Conservation (phyloP, 2,797 vertebrate genomes). For the Sebastes hubbsi region DNA sequence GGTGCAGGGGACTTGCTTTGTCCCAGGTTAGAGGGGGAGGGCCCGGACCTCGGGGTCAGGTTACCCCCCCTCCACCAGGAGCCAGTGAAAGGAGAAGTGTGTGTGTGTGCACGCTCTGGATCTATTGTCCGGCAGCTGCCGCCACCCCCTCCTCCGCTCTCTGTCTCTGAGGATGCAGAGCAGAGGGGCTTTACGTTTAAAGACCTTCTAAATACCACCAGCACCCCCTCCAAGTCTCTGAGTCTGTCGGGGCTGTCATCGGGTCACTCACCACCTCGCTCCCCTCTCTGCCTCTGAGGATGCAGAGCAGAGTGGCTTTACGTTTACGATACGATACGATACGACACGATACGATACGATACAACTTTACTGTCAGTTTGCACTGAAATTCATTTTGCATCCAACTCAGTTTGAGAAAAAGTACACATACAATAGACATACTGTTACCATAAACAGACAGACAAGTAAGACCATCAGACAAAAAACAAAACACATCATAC, state of each 20-base stretch:
- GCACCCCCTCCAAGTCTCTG: neutral
- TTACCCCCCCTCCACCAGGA: conserved; percentile 63
- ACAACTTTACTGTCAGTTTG: no score
- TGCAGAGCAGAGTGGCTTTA: conserved; percentile 56
- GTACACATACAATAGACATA: no score
- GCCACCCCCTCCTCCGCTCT: neutral
- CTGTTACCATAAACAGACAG: no score
- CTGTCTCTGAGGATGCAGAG: conserved; percentile 42
- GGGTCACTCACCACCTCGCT: conserved; percentile 25
- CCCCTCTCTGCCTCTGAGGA: conserved; percentile 31
- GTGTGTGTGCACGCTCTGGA: conserved; percentile 54
- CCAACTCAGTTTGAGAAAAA: no score
- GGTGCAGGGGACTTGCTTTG: conserved; percentile 68
- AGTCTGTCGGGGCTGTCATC: conserved; percentile 32
- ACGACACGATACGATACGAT: no score
- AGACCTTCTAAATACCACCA: conserved; percentile 38
- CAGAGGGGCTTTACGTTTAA: conserved; percentile 63
- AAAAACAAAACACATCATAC: no score
- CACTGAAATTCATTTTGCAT: no score
- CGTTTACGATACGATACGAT: conserved; percentile 8
- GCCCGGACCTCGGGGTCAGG: conserved; percentile 61
- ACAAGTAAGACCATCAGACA: no score
- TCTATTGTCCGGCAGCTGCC: conserved; percentile 80
- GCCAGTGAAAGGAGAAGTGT: conserved; percentile 77
- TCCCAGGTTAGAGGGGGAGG: conserved; percentile 61